phyloP scores from a whole-genome alignment of 1,140 invertebrate species.

The Hetaerina americana region DNA sequence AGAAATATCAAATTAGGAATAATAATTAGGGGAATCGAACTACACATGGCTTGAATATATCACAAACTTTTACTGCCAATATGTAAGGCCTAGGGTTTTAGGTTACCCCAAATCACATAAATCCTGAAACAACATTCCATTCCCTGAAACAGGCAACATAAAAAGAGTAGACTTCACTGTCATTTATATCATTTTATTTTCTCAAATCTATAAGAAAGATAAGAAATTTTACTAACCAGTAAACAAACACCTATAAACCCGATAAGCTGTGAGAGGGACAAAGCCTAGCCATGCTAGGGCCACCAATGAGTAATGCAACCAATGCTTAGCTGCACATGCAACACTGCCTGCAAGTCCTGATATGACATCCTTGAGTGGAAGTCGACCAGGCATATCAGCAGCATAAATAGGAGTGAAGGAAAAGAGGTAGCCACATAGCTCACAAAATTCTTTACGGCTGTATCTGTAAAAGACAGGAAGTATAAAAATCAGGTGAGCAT shows the following conservation, averaged over 20 bases:
- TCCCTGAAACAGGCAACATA: no score
- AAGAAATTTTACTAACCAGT: constrained; percentile 48
- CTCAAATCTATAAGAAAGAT: no score
- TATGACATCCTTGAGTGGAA: constrained; percentile 82
- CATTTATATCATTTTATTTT: no score
- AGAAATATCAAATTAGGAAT: no score
- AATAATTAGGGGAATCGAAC: no score
- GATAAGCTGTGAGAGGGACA: constrained; percentile 91
- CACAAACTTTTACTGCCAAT: no score
- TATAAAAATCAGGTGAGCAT: no score
- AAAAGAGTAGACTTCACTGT: no score
- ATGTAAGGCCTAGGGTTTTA: no score
- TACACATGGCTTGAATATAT: no score
- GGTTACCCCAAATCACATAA: no score
- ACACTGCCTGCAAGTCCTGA: constrained; percentile 80
- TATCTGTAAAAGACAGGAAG: constrained; percentile 57
- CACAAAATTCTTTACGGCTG: constrained; percentile 96
- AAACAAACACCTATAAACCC: constrained; percentile 87
- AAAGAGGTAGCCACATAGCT: constrained; percentile 94
- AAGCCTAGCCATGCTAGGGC: constrained; percentile 95
- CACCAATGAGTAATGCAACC: constrained; percentile 92
- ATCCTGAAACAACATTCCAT: no score
- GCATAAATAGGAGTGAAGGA: constrained; percentile 98
- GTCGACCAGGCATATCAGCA: constrained; percentile 92
- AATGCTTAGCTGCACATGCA: constrained; percentile 77